These are phyloP conservation scores for Macrophya annulata DNA, from an alignment of 2,888 invertebrate species.

Conservation along the genomic window DNA sequence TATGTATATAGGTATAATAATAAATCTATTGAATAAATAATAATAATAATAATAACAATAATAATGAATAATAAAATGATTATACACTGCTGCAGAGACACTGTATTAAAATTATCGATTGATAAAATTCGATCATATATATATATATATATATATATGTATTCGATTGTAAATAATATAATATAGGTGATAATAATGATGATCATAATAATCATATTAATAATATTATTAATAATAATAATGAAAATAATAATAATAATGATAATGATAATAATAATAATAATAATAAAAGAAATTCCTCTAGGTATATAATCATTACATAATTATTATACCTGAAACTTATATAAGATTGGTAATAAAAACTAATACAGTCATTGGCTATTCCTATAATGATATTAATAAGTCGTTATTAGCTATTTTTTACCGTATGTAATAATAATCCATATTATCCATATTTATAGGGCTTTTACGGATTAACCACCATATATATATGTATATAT, in stretches of 20 bases:
- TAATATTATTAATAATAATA: not conserved
- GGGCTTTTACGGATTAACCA: conserved; percentile 60
- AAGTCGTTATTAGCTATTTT: conserved; percentile 71
- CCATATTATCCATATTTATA: conserved; percentile 55
- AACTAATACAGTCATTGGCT: conserved; percentile 73
- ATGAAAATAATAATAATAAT: not conserved
- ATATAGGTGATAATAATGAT: not conserved
- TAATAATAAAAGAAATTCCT: not conserved
- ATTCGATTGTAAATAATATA: conserved; percentile 4
- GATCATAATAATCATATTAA: not conserved
- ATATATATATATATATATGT: not conserved
- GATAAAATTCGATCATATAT: not conserved
- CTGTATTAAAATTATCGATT: not conserved
- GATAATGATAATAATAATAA: not conserved
- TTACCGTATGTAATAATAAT: conserved; percentile 56
- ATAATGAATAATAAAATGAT: not conserved
- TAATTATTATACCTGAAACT: not conserved
- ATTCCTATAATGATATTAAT: conserved; percentile 75
- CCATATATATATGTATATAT: not conserved
- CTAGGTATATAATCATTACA: not conserved
- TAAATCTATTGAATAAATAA: conserved; percentile 4
- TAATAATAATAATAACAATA: not conserved
- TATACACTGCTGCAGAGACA: not conserved
- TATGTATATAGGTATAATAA: not conserved
- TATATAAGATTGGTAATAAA: conserved; percentile 27